Base-by-base conservation (phyloP, 2,797 vertebrate species). In the Taeniopygia guttata region DNA sequence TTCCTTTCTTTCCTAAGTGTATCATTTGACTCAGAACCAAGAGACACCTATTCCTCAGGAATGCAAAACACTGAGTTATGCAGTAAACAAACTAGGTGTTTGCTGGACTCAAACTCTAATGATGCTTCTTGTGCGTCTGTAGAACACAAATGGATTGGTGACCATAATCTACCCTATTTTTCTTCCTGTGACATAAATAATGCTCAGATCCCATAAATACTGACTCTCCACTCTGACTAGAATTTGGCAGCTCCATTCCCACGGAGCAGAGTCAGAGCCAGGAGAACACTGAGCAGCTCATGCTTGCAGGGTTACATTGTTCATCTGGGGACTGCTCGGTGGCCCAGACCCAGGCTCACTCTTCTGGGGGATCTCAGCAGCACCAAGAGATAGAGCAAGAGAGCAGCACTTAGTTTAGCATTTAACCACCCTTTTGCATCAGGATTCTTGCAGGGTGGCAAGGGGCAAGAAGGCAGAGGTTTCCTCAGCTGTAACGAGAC, bases 21-120 rank as follows among this genome's bases (percentile, higher is more conserved):
- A 69, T 38, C 36, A 27, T 86, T 89, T 66, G 55, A 67, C 48
- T 64, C 29, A 76, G 95, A 77, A 68, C 4, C n/a, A 86, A 52
- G 66, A 93, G 75, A 75, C 38, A 81, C 79, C 70, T 90, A 84
- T 88, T 73, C 52, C 74, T 67, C 49, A 87, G 90, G 84, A 96
- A 77, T 4, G 1, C 62, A 79, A 87, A 89, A 36, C 10, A 34
- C n/a, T 0, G 0, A 84, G 60, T 34, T 68, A 56, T 0, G 0
- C 66, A 68, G 27, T 84, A 93, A 95, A 94, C 63, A 88, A 89
- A 62, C 4, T 26, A 87, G 10, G 30, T 82, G 59, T 76, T 88
- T 42, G 30, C 45, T 91, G 67, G 67, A 67, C 38, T 91, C 66
- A 52, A 77, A 60, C 38, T 22, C 45, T 59, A 59, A 78, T 2